Conservation (phyloP, 2,888 invertebrate species). For the Nemotelus pantherinus region DNA sequence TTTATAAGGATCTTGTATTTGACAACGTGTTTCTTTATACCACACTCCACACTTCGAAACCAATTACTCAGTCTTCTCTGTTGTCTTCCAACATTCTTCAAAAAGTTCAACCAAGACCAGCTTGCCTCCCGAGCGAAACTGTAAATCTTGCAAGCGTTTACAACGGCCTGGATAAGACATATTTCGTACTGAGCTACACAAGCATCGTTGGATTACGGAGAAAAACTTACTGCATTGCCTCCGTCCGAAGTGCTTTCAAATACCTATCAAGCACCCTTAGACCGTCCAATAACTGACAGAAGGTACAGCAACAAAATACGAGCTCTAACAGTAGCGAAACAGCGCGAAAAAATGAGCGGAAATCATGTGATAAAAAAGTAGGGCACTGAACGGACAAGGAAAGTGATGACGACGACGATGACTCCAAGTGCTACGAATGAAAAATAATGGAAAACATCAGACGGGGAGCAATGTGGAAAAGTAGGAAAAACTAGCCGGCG, state of each 20-base stretch:
- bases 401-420: background rate
- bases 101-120: no score
- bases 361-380: conserved; percentile 6
- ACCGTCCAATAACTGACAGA: background rate
- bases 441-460: background rate
- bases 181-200: conserved; percentile 13
- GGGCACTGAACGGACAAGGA: background rate
- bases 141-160: background rate
- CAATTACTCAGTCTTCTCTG: no score
- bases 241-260: conserved; percentile 6
- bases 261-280: background rate
- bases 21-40: background rate
- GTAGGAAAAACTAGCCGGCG: background rate
- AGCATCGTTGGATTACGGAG: background rate
- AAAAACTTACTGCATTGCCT: conserved; percentile 16
- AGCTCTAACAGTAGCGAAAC: conserved; percentile 5
- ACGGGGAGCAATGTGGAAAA: no score
- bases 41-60: background rate
- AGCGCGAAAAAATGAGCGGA: conserved; percentile 20
- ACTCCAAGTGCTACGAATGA: background rate
- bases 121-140: no score
- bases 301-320: background rate
- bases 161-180: conserved; percentile 37
- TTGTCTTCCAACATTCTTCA: no score
- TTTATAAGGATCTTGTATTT: conserved; percentile 23